Evolutionary conservation across 2,888 invertebrate genomes (phyloP).

Genomic region (Eucriotettix oculatus): DNA sequence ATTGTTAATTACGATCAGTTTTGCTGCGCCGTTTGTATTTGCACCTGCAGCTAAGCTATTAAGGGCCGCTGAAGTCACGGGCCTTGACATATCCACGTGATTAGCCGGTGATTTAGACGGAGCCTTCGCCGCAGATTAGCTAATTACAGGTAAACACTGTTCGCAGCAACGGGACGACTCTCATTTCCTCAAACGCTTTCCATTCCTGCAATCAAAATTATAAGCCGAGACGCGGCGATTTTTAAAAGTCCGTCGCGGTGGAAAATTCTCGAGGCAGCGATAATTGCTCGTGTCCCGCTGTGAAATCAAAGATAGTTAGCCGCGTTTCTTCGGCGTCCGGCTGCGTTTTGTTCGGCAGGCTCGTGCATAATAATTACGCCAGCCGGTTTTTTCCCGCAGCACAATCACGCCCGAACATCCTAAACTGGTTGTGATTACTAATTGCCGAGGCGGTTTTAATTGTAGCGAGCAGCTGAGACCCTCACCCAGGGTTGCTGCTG

Average conservation of each 20-base stretch:
- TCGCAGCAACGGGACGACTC: background rate
- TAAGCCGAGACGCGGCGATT: too few relatives aligned
- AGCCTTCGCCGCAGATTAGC: background rate
- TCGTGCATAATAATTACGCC: background rate
- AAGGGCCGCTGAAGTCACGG: background rate
- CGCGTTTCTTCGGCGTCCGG: background rate
- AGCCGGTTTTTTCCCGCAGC: too few relatives aligned
- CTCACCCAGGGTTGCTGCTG: too few relatives aligned
- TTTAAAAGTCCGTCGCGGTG: too few relatives aligned
- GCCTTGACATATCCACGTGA: background rate
- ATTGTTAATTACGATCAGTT: too few relatives aligned
- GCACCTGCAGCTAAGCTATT: background rate
- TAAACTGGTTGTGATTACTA: background rate
- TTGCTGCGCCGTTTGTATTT: background rate
- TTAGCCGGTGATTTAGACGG: background rate
- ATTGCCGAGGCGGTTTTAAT: background rate
- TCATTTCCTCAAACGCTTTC: background rate
- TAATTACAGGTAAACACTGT: background rate
- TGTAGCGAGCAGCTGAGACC: background rate
- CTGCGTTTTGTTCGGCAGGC: background rate
- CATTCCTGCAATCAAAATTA: background rate
- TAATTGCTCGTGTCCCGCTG: too few relatives aligned
- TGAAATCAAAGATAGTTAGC: background rate
- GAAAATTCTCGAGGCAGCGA: too few relatives aligned
- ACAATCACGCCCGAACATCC: background rate